Percentiles rank a stretch among this genome's conserved stretches.
These are phyloP conservation scores for Drosophila austrosaltans DNA, from an alignment of 2,888 invertebrate genomes.

Conservation along the genomic window DNA sequence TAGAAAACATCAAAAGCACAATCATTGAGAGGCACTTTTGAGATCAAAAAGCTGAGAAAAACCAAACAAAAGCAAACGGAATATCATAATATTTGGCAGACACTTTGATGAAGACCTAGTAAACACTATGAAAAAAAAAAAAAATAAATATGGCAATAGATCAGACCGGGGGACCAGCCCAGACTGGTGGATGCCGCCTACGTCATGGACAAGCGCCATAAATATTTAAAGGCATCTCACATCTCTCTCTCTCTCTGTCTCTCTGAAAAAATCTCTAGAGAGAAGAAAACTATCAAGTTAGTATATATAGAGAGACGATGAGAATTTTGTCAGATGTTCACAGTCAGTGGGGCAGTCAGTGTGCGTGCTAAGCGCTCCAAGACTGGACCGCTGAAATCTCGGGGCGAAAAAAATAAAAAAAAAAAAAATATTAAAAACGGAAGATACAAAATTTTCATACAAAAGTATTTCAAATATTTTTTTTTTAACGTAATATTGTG, in stretches of 20 bases:
- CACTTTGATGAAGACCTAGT: slow-evolving; percentile 40
- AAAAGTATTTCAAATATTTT: slow-evolving; percentile 21
- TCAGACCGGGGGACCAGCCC: slow-evolving; percentile 22
- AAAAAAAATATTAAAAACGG: slow-evolving; percentile 16
- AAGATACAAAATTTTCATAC: neutral
- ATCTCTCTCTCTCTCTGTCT: neutral
- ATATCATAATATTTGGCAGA: slow-evolving; percentile 63
- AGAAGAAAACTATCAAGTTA: slow-evolving; percentile 5
- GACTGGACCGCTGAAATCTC: slow-evolving; percentile 67
- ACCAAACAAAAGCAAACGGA: slow-evolving; percentile 45
- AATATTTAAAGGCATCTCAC: slow-evolving; percentile 29
- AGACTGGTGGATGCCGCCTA: slow-evolving; percentile 66
- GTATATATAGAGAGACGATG: slow-evolving; percentile 23
- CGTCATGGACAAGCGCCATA: slow-evolving; percentile 65
- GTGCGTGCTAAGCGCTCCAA: slow-evolving; percentile 72
- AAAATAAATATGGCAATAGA: slow-evolving; percentile 4
- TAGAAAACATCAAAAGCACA: slow-evolving; percentile 38
- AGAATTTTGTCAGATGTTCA: slow-evolving; percentile 15
- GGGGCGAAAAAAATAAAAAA: slow-evolving; percentile 25
- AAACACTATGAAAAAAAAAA: slow-evolving; percentile 35
- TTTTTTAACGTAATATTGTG: slow-evolving; percentile 56
- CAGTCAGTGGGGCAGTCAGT: slow-evolving; percentile 61
- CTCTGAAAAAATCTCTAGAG: slow-evolving; percentile 5
- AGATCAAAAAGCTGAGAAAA: slow-evolving; percentile 49
- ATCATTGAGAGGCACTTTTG: slow-evolving; percentile 25